Conservation (phyloP, 2,113 vertebrate genomes). For the Hepsetus odoe region DNA sequence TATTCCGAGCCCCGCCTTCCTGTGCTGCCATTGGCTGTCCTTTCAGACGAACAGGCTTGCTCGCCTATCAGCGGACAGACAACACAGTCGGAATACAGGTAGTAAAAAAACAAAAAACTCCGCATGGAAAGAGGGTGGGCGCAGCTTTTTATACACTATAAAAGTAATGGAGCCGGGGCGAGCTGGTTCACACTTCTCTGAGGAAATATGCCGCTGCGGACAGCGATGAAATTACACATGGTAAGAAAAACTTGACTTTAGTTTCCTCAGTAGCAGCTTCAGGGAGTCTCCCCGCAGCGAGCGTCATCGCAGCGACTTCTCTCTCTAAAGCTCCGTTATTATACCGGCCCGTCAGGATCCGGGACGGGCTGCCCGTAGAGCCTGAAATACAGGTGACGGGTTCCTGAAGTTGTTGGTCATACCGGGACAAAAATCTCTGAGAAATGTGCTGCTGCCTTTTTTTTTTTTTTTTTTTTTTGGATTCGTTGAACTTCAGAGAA, state of each 20-base stretch:
- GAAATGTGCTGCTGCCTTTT: too few relatives aligned
- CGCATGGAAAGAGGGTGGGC: slow-evolving; percentile 48
- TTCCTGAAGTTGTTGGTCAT: too few relatives aligned
- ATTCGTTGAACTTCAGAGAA: neutral
- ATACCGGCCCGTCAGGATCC: too few relatives aligned
- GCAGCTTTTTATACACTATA: slow-evolving; percentile 65
- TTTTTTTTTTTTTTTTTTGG: neutral
- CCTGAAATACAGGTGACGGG: too few relatives aligned
- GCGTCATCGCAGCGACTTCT: too few relatives aligned
- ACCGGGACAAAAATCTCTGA: neutral
- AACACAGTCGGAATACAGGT: neutral
- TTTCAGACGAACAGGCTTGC: neutral
- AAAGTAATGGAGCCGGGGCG: slow-evolving; percentile 66
- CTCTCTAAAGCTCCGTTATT: too few relatives aligned
- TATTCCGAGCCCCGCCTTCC: neutral
- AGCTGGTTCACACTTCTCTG: slow-evolving; percentile 60
- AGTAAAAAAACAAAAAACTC: neutral
- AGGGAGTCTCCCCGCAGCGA: too few relatives aligned
- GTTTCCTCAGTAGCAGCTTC: neutral
- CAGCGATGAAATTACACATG: slow-evolving; percentile 76
- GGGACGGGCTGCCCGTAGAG: too few relatives aligned
- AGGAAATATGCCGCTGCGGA: slow-evolving; percentile 69
- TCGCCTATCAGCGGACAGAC: neutral
- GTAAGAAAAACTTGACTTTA: slow-evolving; percentile 63
- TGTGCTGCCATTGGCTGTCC: neutral